These are phyloP conservation scores for Notarius lentiginosus DNA, from an alignment of 2,113 vertebrate species.

Conservation along the genomic window DNA sequence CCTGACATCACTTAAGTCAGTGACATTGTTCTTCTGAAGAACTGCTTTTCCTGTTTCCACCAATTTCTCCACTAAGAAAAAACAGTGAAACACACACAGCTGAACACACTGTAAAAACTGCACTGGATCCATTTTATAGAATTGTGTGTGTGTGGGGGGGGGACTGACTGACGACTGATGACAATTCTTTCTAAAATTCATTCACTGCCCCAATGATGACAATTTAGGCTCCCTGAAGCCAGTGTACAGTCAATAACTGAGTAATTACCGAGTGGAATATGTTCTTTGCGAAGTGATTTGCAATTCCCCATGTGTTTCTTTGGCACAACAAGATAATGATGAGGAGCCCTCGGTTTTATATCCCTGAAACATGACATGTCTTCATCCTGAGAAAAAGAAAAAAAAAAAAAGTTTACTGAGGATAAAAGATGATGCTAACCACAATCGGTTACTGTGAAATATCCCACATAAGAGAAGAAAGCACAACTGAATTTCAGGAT, in stretches of 20 bases:
- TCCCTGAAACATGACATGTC: constrained; percentile 90
- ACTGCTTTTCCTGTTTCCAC: constrained; percentile 83
- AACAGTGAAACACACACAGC: constrained; percentile 12
- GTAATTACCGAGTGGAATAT: constrained; percentile 80
- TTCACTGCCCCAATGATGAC: background rate
- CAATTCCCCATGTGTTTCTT: constrained; percentile 88
- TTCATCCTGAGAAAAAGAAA: constrained; percentile 75
- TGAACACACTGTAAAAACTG: background rate
- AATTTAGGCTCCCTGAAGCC: background rate
- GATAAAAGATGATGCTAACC: background rate
- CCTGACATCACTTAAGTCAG: constrained; percentile 85
- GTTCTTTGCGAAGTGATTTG: constrained; percentile 80
- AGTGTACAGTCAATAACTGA: background rate
- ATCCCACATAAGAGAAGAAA: background rate
- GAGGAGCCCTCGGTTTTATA: constrained; percentile 84
- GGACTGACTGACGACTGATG: too few relatives aligned
- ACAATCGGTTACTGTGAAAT: background rate
- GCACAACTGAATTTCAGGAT: background rate
- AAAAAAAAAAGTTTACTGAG: background rate
- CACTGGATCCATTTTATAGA: background rate
- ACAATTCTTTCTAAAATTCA: background rate
- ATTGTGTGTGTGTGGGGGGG: too few relatives aligned
- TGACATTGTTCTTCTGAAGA: constrained; percentile 82
- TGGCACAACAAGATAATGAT: constrained; percentile 94
- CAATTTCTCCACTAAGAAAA: constrained; percentile 82